Percentiles rank a stretch among this genome's conserved stretches.
Conservation (phyloP, 2,113 vertebrate genomes). For the Coptodon bakossiorum region DNA sequence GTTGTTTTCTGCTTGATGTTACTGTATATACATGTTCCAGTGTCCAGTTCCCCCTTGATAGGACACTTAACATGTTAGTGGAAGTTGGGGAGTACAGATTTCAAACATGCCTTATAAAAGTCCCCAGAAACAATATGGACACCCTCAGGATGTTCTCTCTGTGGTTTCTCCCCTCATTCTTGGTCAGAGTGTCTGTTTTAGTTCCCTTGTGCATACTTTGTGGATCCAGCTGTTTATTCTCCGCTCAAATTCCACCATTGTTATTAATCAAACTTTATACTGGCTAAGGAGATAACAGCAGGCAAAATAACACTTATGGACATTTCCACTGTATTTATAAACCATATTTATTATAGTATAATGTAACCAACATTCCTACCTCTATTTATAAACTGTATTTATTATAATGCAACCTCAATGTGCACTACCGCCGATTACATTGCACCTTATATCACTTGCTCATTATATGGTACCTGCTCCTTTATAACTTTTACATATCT, state of each 20-base stretch:
- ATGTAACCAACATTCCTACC: neutral
- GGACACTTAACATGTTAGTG: neutral
- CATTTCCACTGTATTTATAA: neutral
- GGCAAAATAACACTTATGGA: neutral
- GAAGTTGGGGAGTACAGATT: neutral
- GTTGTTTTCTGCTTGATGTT: neutral
- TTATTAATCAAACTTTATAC: neutral
- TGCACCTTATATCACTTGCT: neutral
- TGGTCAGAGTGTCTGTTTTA: neutral
- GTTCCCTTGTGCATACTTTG: neutral
- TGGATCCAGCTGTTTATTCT: neutral
- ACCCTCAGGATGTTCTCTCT: fast-evolving
- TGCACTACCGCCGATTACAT: neutral
- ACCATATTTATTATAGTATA: neutral
- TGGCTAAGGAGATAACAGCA: neutral
- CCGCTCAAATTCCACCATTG: neutral
- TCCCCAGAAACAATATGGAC: neutral
- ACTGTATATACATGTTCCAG: neutral
- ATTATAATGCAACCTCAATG: neutral
- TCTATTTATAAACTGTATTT: neutral
- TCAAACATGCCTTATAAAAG: neutral
- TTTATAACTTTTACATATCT: neutral
- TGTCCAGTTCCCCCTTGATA: neutral
- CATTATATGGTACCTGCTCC: neutral
- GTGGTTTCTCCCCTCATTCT: neutral